Evolutionary conservation across 2,888 invertebrate genomes (phyloP).

Genomic region (Machimus atricapillus): DNA sequence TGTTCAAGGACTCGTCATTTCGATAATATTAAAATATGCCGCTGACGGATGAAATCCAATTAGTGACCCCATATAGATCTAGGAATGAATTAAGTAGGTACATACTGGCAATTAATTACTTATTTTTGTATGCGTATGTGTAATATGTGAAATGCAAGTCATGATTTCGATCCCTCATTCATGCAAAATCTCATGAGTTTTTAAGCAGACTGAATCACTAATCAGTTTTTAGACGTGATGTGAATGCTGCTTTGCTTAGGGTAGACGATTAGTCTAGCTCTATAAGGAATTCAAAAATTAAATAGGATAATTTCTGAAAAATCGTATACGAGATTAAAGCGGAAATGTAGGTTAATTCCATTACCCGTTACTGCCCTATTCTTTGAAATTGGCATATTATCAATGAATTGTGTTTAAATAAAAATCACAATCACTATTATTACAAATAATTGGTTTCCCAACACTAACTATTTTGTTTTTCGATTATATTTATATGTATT

Average conservation of each 20-base stretch:
- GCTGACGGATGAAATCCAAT: background rate
- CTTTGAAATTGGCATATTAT: no score
- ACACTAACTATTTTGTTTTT: no score
- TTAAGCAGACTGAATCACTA: background rate
- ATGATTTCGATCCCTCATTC: background rate
- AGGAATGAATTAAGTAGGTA: background rate
- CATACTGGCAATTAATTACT: background rate
- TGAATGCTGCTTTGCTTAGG: background rate
- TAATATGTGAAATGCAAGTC: background rate
- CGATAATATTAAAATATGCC: background rate
- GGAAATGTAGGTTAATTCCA: no score
- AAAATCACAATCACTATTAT: no score
- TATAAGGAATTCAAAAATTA: no score
- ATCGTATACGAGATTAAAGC: no score
- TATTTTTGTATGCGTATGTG: background rate
- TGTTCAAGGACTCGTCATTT: background rate
- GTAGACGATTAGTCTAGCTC: background rate
- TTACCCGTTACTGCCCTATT: no score
- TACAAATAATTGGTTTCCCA: no score
- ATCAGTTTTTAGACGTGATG: background rate
- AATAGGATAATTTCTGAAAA: no score
- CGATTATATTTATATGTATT: no score
- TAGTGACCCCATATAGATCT: background rate
- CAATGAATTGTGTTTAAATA: no score
- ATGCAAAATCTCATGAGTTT: background rate